A percentile compares a stretch with the other conserved stretches of the same genome.
phyloP scores from a whole-genome alignment of 1,140 invertebrate genomes.

The Drosophila erecta region DNA sequence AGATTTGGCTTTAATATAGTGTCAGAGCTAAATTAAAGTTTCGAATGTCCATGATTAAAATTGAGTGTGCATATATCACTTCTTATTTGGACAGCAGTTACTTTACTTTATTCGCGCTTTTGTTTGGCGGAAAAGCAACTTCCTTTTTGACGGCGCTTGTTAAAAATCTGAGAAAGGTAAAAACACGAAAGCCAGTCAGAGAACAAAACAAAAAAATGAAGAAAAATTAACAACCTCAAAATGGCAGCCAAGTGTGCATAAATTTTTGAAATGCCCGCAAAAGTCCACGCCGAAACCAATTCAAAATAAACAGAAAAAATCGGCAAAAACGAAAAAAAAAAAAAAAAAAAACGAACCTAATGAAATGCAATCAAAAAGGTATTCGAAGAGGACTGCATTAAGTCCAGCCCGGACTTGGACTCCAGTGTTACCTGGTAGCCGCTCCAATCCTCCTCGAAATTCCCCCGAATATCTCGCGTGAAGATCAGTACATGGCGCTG shows the following conservation, averaged over 20 bases:
- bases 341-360: slow-evolving; percentile 45
- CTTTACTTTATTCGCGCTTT: slow-evolving; percentile 51
- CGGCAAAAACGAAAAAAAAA: too few species aligned
- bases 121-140: slow-evolving; percentile 43
- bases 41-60: not conserved
- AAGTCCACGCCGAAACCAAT: slow-evolving; percentile 47
- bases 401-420: slow-evolving; percentile 33
- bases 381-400: slow-evolving; percentile 75
- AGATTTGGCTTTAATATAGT: too few species aligned
- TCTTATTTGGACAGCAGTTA: slow-evolving; percentile 32
- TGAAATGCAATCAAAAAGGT: slow-evolving; percentile 80
- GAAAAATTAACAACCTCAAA: slow-evolving; percentile 78
- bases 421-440: slow-evolving; percentile 47
- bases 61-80: slow-evolving; percentile 12
- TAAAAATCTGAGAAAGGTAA: slow-evolving; percentile 71
- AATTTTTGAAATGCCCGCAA: slow-evolving; percentile 74
- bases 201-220: slow-evolving; percentile 29
- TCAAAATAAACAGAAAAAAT: slow-evolving; percentile 21
- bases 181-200: slow-evolving; percentile 48
- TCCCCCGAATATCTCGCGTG: slow-evolving; percentile 53
- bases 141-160: slow-evolving; percentile 81
- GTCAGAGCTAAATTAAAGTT: not conserved
- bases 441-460: slow-evolving; percentile 21
- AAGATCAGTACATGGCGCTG: slow-evolving; percentile 74
- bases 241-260: slow-evolving; percentile 79